Evolutionary conservation across 2,797 vertebrate genomes (phyloP), one percentile per base, ranked within the genome.

Genomic region (Hybognathus amarus): DNA sequence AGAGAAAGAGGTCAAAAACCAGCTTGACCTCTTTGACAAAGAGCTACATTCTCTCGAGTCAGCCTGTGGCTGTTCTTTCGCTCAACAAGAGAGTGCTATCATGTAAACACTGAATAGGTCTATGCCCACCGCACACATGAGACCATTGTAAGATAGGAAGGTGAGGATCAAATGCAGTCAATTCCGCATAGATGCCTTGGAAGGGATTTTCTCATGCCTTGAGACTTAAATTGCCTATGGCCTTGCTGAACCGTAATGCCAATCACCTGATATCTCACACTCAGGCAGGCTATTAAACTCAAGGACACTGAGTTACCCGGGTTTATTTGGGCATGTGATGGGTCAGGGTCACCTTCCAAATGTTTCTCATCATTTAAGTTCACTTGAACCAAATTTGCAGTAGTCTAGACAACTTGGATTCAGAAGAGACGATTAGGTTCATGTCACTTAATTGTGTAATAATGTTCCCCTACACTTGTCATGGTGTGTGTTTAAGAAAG

Each of bases 261-360:
- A 94, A 94, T 91, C 94, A 94, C 94, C 93, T 95, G 94, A 95
- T 92, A 85, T 76, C 92, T 86, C 69, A 89, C 89, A 90, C 88
- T 91, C 89, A 92, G 88, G 89, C 92, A 91, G 91, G 92, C 91
- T 89, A 84, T 86, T 89, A 89, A 89, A 85, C 85, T 88, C 52
- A 90, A 90, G 54, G 76, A 84, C 85, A 90, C 88, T 90, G 90
- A 89, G 89, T 87, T 91, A 89, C 88, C 88, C 24, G 88, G 88
- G 90, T 91, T 93, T 91, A 87, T 74, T 66, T 89, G 77, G 90
- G 89, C 90, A 92, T 88, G 89, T 87, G 83, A 56, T 59, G 64
- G 63, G 24, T 83, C 50, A 79, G 63, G 56, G 73, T 67, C 61
- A 83, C 50, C 71, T 82, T 82, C 22, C 27, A 38, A 56, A 76